A percentile compares a stretch with the other conserved stretches of the same genome.
Conservation (phyloP, 1,140 invertebrate genomes). For the Drosophila kikkawai region DNA sequence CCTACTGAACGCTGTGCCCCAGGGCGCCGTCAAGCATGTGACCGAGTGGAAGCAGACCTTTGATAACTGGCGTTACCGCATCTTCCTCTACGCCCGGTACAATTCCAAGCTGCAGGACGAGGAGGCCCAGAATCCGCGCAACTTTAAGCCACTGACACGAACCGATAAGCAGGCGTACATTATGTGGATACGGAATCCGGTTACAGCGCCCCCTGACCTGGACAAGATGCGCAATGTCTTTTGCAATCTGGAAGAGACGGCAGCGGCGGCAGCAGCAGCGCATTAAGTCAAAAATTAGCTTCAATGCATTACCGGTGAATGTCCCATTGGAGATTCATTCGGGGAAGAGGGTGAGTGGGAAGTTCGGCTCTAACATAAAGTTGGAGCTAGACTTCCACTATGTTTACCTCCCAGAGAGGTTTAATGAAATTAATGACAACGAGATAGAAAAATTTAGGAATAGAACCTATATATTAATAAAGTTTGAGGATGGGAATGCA, state of each 20-base stretch:
- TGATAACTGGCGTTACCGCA: slow-evolving; percentile 82
- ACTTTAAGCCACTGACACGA: slow-evolving; percentile 78
- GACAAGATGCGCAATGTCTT: slow-evolving; percentile 76
- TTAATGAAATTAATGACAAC: no score
- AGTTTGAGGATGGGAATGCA: no score
- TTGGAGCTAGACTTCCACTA: no score
- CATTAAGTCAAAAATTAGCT: no score
- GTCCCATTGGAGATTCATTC: no score
- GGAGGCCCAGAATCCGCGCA: slow-evolving; percentile 79
- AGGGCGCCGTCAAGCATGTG: slow-evolving; percentile 79
- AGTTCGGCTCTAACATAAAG: no score
- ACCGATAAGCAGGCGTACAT: slow-evolving; percentile 82
- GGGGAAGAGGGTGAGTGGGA: no score
- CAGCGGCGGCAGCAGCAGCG: slow-evolving; percentile 31
- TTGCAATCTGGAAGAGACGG: slow-evolving; percentile 76
- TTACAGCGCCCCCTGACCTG: slow-evolving; percentile 78
- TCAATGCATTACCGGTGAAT: no score
- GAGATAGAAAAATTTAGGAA: no score
- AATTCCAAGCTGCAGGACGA: slow-evolving; percentile 81
- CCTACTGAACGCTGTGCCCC: slow-evolving; percentile 75
- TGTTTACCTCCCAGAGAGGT: no score
- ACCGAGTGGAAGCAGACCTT: slow-evolving; percentile 83
- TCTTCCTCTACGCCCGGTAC: slow-evolving; percentile 80
- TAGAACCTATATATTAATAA: no score
- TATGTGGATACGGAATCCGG: slow-evolving; percentile 82